Conservation (phyloP, 2,797 vertebrate genomes). For the Catamblyrhynchus diadema region DNA sequence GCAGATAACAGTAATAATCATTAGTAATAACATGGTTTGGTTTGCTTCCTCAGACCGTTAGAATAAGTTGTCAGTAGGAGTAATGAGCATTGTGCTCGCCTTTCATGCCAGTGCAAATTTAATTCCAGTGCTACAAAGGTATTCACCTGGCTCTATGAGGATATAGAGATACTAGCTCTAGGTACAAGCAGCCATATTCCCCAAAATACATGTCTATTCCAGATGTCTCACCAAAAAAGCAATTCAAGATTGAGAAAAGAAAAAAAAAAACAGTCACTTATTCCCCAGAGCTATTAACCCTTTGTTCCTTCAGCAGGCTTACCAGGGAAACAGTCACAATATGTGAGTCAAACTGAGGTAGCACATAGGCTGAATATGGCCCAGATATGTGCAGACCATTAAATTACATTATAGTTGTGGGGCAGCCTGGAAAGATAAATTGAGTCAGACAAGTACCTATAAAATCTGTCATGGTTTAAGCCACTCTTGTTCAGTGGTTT, state of each 20-base stretch:
- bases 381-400: neutral
- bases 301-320: neutral
- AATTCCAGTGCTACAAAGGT: neutral
- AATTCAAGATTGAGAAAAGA: neutral
- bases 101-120: neutral
- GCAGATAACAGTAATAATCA: neutral
- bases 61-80: neutral
- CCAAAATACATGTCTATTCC: neutral
- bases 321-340: neutral
- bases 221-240: neutral
- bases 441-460: neutral
- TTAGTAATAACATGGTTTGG: neutral
- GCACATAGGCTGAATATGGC: neutral
- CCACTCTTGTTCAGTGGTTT: neutral
- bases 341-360: neutral
- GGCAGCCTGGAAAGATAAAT: neutral
- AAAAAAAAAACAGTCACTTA: neutral
- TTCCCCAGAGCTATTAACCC: neutral
- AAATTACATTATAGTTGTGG: neutral
- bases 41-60: neutral
- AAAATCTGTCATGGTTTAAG: neutral
- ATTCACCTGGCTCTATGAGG: neutral
- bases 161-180: neutral
- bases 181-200: neutral
- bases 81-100: neutral